These are phyloP conservation scores for Lasioglossum malachurum DNA, from an alignment of 2,888 invertebrate species.

Conservation along the genomic window DNA sequence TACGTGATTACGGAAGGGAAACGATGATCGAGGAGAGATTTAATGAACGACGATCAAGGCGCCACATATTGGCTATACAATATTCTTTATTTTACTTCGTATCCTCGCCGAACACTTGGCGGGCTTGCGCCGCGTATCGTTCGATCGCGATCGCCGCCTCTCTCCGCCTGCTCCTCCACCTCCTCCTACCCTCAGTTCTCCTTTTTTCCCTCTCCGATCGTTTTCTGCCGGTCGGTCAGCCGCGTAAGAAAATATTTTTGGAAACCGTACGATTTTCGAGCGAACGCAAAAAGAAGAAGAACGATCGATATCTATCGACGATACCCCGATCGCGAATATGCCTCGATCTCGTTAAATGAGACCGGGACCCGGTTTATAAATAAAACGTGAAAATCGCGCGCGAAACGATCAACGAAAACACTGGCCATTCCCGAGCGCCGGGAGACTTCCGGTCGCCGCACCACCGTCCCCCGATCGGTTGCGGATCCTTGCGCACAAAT, in stretches of 20 bases:
- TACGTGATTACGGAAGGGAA: conserved; percentile 49
- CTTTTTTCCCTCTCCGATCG: not conserved
- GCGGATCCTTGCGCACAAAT: conserved; percentile 3
- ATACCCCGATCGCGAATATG: not conserved
- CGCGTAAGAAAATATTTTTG: conserved; percentile 9
- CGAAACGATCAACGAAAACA: conserved; percentile 46
- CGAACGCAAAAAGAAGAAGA: not conserved
- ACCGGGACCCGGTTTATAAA: conserved; percentile 43
- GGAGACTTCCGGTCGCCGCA: not conserved
- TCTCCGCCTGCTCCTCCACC: not conserved
- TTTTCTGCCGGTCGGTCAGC: not conserved
- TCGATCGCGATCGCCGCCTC: conserved; percentile 25
- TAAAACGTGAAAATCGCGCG: conserved; percentile 49
- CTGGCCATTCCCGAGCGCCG: conserved; percentile 61
- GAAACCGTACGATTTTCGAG: conserved; percentile 5
- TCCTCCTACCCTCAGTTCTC: not conserved
- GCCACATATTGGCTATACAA: conserved; percentile 63
- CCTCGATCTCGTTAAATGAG: conserved; percentile 47
- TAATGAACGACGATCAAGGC: conserved; percentile 69
- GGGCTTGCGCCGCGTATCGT: conserved; percentile 35
- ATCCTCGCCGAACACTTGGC: conserved; percentile 51
- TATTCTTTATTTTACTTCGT: conserved; percentile 70
- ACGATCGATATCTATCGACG: not conserved
- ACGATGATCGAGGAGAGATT: conserved; percentile 68
- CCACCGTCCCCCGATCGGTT: conserved; percentile 17